phyloP scores from a whole-genome alignment of 2,113 vertebrate species.

The Tetrao urogallus region DNA sequence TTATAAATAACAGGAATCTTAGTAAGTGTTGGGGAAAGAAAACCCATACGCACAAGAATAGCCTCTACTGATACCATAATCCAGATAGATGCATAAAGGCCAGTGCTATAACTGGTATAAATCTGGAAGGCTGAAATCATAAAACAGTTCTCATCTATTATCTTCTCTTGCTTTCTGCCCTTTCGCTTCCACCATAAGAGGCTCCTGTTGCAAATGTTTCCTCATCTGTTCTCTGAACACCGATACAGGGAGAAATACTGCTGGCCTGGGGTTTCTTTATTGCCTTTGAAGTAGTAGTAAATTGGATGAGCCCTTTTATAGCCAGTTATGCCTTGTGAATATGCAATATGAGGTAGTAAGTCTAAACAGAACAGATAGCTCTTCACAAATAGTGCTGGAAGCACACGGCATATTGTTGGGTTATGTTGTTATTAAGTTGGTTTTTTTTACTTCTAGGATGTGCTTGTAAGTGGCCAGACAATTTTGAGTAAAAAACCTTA shows the following conservation, averaged over 20 bases:
- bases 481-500: neutral
- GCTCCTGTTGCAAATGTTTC: neutral
- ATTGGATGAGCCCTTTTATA: neutral
- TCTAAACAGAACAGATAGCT: neutral
- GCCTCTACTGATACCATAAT: neutral
- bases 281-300: neutral
- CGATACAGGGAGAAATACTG: neutral
- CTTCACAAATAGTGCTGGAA: neutral
- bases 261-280: neutral
- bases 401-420: neutral
- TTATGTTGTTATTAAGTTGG: neutral
- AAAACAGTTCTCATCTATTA: neutral
- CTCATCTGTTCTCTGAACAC: neutral
- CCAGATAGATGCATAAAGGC: neutral
- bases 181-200: neutral
- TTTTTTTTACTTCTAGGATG: neutral
- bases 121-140: neutral
- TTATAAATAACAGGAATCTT: conserved; percentile 4
- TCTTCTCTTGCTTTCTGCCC: neutral
- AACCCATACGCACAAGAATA: neutral
- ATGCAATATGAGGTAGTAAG: neutral
- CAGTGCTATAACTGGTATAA: neutral
- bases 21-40: neutral
- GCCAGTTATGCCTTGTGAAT: neutral
- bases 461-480: neutral